Conservation (phyloP, 2,797 vertebrate genomes). For the Myotis vivesi region DNA sequence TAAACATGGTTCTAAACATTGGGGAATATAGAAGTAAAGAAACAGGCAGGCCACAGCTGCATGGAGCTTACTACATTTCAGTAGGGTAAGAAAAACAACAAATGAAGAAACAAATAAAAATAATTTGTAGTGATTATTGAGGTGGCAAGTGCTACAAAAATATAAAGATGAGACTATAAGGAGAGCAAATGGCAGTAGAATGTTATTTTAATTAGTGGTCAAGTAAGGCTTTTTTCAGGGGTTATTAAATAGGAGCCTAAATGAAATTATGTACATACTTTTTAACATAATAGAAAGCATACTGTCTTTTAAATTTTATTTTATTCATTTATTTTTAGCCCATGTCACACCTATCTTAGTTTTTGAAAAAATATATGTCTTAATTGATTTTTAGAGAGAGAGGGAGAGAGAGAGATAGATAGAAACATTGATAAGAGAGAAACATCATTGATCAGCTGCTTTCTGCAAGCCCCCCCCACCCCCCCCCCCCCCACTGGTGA, state of each 20-base stretch:
- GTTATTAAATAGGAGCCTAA: background rate
- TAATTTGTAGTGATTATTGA: background rate
- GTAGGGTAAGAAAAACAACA: background rate
- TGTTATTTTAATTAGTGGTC: background rate
- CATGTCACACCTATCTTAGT: too few species aligned
- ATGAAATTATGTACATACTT: background rate
- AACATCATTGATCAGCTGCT: too few species aligned
- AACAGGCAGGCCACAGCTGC: background rate
- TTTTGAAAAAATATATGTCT: too few species aligned
- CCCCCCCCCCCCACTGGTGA: too few species aligned
- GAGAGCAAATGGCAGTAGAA: background rate
- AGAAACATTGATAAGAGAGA: too few species aligned
- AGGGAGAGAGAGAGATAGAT: too few species aligned
- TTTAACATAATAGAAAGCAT: background rate
- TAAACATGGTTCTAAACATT: background rate
- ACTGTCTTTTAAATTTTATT: background rate
- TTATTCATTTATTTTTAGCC: too few species aligned
- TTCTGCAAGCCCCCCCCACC: too few species aligned
- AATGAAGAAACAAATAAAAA: slow-evolving; percentile 11
- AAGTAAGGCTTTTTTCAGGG: background rate
- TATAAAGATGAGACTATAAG: background rate
- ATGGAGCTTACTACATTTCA: background rate
- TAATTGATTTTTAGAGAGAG: too few species aligned
- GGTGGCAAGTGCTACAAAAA: background rate
- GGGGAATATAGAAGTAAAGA: background rate